Conservation (phyloP, 1,140 invertebrate genomes). For the Myzus persicae region DNA sequence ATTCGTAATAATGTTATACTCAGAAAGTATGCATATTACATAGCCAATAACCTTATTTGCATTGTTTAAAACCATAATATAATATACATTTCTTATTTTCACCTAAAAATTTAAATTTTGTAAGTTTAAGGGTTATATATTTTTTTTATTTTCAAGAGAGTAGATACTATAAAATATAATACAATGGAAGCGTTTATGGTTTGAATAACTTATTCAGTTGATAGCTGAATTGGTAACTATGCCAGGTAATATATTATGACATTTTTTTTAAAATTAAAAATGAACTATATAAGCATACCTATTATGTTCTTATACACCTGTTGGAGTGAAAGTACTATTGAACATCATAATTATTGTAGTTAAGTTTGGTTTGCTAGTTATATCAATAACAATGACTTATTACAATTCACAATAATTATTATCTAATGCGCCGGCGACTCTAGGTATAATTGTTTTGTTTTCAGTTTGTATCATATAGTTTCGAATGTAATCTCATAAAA, state of each 20-base stretch:
- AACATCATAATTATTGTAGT: neutral
- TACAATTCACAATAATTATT: neutral
- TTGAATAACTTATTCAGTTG: no score
- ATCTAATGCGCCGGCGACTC: neutral
- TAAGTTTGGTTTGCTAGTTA: neutral
- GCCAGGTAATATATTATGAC: no score
- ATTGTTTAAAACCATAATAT: neutral
- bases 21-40: neutral
- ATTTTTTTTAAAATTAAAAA: no score
- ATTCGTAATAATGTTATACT: neutral
- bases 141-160: no score
- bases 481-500: neutral
- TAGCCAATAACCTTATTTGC: neutral
- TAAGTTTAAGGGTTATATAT: no score
- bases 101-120: no score
- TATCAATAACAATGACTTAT: neutral
- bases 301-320: no score
- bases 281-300: no score
- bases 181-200: no score
- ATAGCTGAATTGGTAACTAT: no score
- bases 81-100: no score
- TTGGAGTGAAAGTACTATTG: neutral
- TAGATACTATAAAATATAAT: no score
- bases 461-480: neutral
- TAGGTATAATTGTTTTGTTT: neutral